Evolutionary conservation across 2,797 vertebrate genomes (phyloP).

Genomic region (Leuciscus waleckii): DNA sequence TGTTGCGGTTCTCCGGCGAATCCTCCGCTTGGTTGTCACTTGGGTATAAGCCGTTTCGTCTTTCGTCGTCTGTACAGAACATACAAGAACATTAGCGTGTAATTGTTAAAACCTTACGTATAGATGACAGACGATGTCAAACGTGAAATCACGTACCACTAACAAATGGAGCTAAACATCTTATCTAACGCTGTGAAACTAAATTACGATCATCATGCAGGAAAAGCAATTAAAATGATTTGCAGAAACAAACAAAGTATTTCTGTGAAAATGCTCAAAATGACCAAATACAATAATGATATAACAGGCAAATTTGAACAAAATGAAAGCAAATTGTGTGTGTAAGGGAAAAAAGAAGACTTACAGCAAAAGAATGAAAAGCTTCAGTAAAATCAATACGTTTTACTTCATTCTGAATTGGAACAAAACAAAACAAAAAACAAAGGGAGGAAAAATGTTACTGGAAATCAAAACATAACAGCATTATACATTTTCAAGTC

Average conservation of each 20-base stretch:
- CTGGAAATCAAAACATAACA: slow-evolving; percentile 74
- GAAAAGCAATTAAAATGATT: slow-evolving; percentile 30
- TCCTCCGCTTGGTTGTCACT: slow-evolving; percentile 81
- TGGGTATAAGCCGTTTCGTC: slow-evolving; percentile 84
- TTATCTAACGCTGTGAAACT: neutral
- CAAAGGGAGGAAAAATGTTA: slow-evolving; percentile 71
- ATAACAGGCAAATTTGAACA: slow-evolving; percentile 67
- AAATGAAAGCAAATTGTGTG: slow-evolving; percentile 74
- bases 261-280: slow-evolving; percentile 8
- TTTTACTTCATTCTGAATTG: slow-evolving; percentile 88
- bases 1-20: slow-evolving; percentile 69
- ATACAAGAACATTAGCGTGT: neutral
- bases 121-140: slow-evolving; percentile 2
- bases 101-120: neutral
- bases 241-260: slow-evolving; percentile 10
- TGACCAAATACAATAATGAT: slow-evolving; percentile 1
- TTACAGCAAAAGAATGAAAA: slow-evolving; percentile 91
- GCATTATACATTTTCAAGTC: slow-evolving; percentile 65
- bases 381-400: slow-evolving; percentile 89
- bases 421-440: slow-evolving; percentile 73
- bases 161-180: neutral
- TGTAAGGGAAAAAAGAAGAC: slow-evolving; percentile 78
- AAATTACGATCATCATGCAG: slow-evolving; percentile 41
- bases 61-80: slow-evolving; percentile 75
- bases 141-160: neutral